These are phyloP conservation scores for Portevinia maculata DNA, from an alignment of 2,888 invertebrate genomes.

Conservation along the genomic window DNA sequence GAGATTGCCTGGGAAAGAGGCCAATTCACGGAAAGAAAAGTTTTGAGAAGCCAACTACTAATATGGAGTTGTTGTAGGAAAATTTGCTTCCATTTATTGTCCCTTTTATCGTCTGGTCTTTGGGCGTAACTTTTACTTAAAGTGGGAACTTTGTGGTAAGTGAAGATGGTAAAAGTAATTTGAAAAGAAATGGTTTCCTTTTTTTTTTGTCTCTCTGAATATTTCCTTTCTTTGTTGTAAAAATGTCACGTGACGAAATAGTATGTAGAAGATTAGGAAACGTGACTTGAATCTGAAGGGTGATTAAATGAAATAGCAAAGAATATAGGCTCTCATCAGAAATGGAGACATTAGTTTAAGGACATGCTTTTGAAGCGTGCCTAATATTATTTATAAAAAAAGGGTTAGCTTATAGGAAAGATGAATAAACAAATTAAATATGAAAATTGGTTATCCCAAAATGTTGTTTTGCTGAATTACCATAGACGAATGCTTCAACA, in stretches of 20 bases:
- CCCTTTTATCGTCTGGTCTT: background rate
- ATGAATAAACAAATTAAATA: background rate
- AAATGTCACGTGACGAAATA: constrained; percentile 49
- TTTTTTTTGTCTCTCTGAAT: constrained; percentile 15
- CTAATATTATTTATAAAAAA: constrained; percentile 14
- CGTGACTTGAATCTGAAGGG: constrained; percentile 41
- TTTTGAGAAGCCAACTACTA: constrained; percentile 3
- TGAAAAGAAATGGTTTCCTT: background rate
- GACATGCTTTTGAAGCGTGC: constrained; percentile 33
- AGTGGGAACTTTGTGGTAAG: constrained; percentile 18
- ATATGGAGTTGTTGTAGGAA: background rate
- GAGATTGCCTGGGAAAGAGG: constrained; percentile 2
- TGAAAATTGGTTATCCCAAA: background rate
- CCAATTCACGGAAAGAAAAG: constrained; percentile 2
- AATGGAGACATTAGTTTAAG: constrained; percentile 46
- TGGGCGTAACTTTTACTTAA: background rate
- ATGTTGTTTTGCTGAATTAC: no score
- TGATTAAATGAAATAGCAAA: constrained; percentile 21
- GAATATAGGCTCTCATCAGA: constrained; percentile 44
- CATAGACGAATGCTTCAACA: no score
- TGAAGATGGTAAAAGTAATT: constrained; percentile 15
- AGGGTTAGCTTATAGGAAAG: constrained; percentile 4
- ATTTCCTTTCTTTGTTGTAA: constrained; percentile 24
- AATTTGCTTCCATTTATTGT: constrained; percentile 5
- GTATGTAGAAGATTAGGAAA: constrained; percentile 43